Conservation (phyloP, 2,888 invertebrate genomes). For the Pyrrhosoma nymphula region DNA sequence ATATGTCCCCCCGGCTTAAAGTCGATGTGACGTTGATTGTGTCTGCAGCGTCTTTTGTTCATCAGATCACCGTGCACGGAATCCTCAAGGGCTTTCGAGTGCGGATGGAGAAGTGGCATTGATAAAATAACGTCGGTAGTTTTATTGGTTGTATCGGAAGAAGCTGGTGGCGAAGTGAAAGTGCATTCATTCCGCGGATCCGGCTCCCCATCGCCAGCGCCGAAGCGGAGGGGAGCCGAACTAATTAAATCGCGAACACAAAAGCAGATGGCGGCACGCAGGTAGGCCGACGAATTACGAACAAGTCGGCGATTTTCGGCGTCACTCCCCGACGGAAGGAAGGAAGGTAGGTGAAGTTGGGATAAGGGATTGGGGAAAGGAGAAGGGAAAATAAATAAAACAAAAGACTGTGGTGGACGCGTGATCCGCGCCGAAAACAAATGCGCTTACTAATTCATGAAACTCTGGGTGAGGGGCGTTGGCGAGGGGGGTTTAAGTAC, state of each 20-base stretch:
- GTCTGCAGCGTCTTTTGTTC: not conserved
- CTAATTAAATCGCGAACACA: not conserved
- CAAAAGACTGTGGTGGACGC: not conserved
- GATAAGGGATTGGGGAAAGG: not conserved
- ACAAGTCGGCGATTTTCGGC: not conserved
- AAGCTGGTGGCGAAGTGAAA: not conserved
- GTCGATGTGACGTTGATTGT: constrained; percentile 3
- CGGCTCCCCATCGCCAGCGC: not conserved
- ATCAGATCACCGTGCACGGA: not conserved
- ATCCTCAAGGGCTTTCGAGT: not conserved
- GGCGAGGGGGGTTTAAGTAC: not conserved
- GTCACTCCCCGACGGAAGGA: not conserved
- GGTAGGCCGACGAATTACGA: not conserved
- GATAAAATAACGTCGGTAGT: not conserved
- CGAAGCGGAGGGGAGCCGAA: not conserved
- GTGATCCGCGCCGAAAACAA: not conserved
- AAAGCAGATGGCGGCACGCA: not conserved
- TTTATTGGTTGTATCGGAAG: not conserved
- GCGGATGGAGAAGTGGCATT: not conserved
- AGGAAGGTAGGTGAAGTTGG: not conserved
- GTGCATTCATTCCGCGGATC: not conserved
- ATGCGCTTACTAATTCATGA: not conserved
- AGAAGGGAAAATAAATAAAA: not conserved
- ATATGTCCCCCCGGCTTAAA: not conserved
- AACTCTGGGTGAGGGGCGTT: no score